These are phyloP conservation scores for Limnephilus lunatus DNA, from an alignment of 2,888 invertebrate species.

Conservation along the genomic window DNA sequence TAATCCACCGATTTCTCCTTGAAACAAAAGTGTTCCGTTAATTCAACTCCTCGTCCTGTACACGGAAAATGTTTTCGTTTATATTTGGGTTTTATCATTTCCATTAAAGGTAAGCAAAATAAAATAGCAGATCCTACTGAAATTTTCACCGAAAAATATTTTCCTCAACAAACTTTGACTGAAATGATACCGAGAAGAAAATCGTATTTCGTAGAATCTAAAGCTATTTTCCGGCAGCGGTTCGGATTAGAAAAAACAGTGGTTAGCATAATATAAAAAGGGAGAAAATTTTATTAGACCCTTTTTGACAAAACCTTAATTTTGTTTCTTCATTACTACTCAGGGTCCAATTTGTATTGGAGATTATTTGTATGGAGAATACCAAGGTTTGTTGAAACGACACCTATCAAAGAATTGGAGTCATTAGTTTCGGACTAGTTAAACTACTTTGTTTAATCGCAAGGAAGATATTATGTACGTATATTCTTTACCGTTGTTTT, in stretches of 20 bases:
- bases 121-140: neutral
- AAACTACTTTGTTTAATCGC: neutral
- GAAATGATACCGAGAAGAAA: neutral
- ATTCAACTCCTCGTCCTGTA: neutral
- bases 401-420: neutral
- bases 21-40: neutral
- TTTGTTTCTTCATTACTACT: neutral
- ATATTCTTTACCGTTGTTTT: neutral
- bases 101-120: slow-evolving; percentile 2
- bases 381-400: neutral
- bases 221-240: neutral
- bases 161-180: neutral
- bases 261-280: neutral
- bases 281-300: neutral
- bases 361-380: neutral
- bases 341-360: neutral
- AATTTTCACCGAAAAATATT: neutral
- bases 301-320: neutral
- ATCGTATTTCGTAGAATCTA: neutral
- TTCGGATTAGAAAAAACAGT: neutral
- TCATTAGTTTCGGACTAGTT: neutral
- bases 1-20: neutral
- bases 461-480: neutral
- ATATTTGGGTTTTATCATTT: neutral
- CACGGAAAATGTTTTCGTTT: neutral